Percentiles rank a stretch among this genome's conserved stretches.
phyloP scores from a whole-genome alignment of 2,113 vertebrate species.

The Formicarius rufipectus region DNA sequence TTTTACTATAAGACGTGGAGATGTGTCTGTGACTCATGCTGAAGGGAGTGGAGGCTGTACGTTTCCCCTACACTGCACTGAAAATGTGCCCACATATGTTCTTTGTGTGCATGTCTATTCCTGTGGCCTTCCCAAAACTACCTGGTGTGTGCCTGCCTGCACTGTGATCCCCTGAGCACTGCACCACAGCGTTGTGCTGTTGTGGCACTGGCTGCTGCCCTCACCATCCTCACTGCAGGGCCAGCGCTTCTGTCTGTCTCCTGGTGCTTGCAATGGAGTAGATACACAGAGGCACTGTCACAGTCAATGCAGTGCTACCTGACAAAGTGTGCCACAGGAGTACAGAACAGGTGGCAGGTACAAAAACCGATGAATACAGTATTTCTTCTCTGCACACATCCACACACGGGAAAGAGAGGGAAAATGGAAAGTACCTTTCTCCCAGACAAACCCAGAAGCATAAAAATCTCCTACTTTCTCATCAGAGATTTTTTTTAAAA shows the following conservation, averaged over 20 bases:
- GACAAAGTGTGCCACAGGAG: background rate
- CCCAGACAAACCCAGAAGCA: background rate
- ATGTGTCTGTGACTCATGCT: background rate
- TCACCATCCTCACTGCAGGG: background rate
- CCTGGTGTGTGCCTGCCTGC: background rate
- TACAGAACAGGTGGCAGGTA: background rate
- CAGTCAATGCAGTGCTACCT: background rate
- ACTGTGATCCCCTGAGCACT: background rate
- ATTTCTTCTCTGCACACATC: background rate
- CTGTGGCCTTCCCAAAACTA: background rate
- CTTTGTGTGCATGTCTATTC: background rate
- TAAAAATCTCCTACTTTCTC: background rate
- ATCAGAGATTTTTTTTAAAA: background rate
- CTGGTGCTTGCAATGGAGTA: background rate
- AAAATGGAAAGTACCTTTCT: background rate
- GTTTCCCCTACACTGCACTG: background rate
- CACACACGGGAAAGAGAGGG: background rate
- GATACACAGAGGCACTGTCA: background rate
- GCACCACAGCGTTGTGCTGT: background rate
- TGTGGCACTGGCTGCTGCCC: background rate
- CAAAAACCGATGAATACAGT: background rate
- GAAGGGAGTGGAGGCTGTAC: background rate
- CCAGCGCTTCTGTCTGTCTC: background rate
- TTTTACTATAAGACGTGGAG: background rate
- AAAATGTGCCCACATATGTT: background rate